Conservation (phyloP, 2,888 invertebrate genomes). For the Pyrgus malvae region DNA sequence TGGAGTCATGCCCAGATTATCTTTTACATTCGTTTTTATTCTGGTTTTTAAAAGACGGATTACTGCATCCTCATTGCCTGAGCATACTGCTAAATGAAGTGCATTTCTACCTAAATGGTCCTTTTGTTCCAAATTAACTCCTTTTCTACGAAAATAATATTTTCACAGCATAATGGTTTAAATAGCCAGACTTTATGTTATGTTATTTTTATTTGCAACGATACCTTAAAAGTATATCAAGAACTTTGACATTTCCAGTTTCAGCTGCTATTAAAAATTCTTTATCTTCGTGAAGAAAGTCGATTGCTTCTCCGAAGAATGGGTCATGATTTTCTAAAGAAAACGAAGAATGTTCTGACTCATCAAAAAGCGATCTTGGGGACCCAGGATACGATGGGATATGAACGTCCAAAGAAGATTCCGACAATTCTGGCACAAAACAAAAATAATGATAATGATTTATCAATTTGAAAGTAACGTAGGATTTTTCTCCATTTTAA, state of each 20-base stretch:
- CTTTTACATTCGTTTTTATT: constrained; percentile 56
- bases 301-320: constrained; percentile 44
- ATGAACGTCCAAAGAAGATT: constrained; percentile 47
- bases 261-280: constrained; percentile 62
- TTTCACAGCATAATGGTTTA: background rate
- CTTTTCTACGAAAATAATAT: constrained; percentile 39
- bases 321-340: constrained; percentile 27
- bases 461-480: too few relatives aligned
- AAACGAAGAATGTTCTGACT: constrained; percentile 32
- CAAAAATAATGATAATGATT: constrained; percentile 10
- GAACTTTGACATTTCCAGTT: constrained; percentile 47
- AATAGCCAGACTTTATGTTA: background rate
- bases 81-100: constrained; percentile 62
- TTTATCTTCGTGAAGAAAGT: constrained; percentile 54
- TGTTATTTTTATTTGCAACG: background rate
- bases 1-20: constrained; percentile 71
- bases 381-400: constrained; percentile 55
- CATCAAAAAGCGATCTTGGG: constrained; percentile 41
- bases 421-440: constrained; percentile 49
- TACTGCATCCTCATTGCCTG: constrained; percentile 47
- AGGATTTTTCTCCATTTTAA: too few relatives aligned
- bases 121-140: constrained; percentile 49
- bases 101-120: constrained; percentile 66
- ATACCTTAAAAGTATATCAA: constrained; percentile 52
- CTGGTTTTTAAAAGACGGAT: constrained; percentile 53